These are phyloP conservation scores for Catocala nupta DNA, from an alignment of 2,888 invertebrate species.

Conservation along the genomic window DNA sequence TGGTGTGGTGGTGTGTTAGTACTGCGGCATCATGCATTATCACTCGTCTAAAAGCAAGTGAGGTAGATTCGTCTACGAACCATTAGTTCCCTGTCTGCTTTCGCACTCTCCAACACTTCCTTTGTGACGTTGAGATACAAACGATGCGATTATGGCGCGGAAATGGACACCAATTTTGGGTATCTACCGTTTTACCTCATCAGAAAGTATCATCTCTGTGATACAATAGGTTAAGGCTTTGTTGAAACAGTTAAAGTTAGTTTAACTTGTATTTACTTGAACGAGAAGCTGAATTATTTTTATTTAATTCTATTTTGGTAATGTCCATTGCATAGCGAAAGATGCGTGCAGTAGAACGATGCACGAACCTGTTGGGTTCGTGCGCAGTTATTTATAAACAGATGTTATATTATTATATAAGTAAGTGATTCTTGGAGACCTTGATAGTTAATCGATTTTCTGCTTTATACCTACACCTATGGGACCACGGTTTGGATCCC, in stretches of 20 bases:
- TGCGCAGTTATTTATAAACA: too few relatives aligned
- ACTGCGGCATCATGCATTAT: slow-evolving; percentile 53
- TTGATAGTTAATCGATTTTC: too few relatives aligned
- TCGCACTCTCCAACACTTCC: slow-evolving; percentile 61
- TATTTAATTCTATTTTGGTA: too few relatives aligned
- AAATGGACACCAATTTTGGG: slow-evolving; percentile 64
- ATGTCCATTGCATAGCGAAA: too few relatives aligned
- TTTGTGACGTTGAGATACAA: slow-evolving; percentile 71
- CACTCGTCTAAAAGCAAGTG: slow-evolving; percentile 53
- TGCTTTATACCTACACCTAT: too few relatives aligned
- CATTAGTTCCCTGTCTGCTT: slow-evolving; percentile 68
- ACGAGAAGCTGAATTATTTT: background rate
- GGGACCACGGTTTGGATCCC: too few relatives aligned
- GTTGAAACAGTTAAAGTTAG: background rate
- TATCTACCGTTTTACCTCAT: slow-evolving; percentile 39
- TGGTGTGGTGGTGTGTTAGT: slow-evolving; percentile 13
- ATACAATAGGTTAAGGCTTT: slow-evolving; percentile 14
- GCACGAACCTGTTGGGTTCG: too few relatives aligned
- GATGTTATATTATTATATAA: too few relatives aligned
- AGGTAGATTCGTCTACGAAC: slow-evolving; percentile 58
- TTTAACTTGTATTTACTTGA: background rate
- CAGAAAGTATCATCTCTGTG: slow-evolving; percentile 28
- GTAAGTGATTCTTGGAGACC: too few relatives aligned
- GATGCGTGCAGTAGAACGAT: too few relatives aligned
- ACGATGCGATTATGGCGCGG: slow-evolving; percentile 64